Evolutionary conservation across 2,113 vertebrate species (phyloP).

Genomic region (Alouatta palliata): DNA sequence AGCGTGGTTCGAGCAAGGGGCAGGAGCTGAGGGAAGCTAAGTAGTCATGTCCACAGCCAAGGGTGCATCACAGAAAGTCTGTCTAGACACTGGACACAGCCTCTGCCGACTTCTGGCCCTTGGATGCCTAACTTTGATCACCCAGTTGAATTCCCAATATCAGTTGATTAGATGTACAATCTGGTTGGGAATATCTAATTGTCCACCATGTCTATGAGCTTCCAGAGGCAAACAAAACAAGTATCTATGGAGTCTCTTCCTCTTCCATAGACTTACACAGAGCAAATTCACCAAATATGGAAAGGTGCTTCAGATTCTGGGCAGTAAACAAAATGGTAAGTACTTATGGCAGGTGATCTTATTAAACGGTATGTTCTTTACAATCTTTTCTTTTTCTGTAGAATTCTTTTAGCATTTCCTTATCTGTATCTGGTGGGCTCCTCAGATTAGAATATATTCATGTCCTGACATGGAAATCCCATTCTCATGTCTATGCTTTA

Average conservation of each 20-base stretch:
- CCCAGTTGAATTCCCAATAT: background rate
- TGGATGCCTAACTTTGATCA: background rate
- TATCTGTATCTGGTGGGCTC: background rate
- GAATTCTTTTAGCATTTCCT: background rate
- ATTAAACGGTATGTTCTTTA: background rate
- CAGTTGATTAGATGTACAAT: no score
- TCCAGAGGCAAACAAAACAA: background rate
- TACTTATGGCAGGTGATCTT: background rate
- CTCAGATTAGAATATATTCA: background rate
- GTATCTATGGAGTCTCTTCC: background rate
- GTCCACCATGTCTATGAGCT: background rate
- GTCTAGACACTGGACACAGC: background rate
- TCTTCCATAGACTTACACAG: background rate
- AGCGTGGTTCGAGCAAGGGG: background rate
- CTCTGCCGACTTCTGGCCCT: background rate
- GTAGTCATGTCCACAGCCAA: no score
- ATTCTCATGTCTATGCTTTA: background rate
- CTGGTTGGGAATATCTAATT: background rate
- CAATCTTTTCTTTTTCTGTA: background rate
- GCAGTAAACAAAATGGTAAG: background rate
- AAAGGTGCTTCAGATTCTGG: background rate
- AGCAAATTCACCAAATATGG: background rate
- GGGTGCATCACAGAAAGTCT: background rate
- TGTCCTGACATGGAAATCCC: background rate
- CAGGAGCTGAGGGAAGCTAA: background rate